A percentile compares a stretch with the other conserved stretches of the same genome.
These are phyloP conservation scores for Yponomeuta sedellus DNA, from an alignment of 2,888 invertebrate genomes.

Conservation along the genomic window DNA sequence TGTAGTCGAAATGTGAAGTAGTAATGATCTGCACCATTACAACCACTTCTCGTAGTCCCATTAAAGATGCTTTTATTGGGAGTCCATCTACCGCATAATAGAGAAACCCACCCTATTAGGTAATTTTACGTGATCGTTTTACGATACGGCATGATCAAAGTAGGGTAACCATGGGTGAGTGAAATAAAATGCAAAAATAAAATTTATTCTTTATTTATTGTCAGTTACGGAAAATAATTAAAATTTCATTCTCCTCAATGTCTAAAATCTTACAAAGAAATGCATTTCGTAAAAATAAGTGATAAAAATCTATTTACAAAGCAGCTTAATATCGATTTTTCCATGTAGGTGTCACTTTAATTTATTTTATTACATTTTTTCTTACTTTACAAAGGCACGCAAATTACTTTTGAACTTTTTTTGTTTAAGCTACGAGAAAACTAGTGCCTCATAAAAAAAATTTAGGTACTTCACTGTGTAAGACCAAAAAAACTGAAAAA, in stretches of 20 bases:
- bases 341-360: background rate
- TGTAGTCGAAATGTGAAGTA: too few species aligned
- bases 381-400: conserved; percentile 13
- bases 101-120: too few species aligned
- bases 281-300: conserved; percentile 71
- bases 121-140: too few species aligned
- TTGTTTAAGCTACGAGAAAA: background rate
- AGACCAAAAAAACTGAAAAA: too few species aligned
- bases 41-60: too few species aligned
- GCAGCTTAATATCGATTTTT: conserved; percentile 13
- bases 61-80: too few species aligned
- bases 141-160: background rate
- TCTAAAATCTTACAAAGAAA: conserved; percentile 66
- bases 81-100: too few species aligned
- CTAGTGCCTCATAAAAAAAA: conserved; percentile 36
- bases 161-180: background rate
- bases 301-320: conserved; percentile 51
- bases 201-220: conserved; percentile 52
- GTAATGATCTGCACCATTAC: too few species aligned
- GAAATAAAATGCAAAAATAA: conserved; percentile 6
- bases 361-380: conserved; percentile 5
- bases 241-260: conserved; percentile 66
- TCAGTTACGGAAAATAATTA: conserved; percentile 70
- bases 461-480: too few species aligned
- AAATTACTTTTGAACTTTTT: conserved; percentile 7